These are phyloP conservation scores for Bombus affinis DNA, from an alignment of 1,140 invertebrate species.

Conservation along the genomic window DNA sequence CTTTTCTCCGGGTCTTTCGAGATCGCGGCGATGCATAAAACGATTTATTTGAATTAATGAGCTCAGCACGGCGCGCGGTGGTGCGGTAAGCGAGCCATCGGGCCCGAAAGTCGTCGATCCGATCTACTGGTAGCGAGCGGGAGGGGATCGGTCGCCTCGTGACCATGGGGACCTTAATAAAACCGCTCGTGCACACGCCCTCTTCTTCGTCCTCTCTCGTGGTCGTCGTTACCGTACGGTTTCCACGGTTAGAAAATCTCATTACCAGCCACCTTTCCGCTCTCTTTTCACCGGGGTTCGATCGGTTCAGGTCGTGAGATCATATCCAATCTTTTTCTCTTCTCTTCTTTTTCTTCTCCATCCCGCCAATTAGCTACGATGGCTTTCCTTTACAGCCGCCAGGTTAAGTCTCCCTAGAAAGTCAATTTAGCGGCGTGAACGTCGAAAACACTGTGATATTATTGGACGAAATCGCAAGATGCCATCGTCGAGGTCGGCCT, in stretches of 20 bases:
- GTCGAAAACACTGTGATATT: constrained; percentile 51
- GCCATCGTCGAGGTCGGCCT: constrained; percentile 25
- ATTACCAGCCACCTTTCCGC: constrained; percentile 56
- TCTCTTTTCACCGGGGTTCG: background rate
- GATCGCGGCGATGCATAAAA: constrained; percentile 77
- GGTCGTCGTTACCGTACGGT: constrained; percentile 46
- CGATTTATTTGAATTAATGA: constrained; percentile 81
- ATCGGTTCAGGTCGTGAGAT: constrained; percentile 55
- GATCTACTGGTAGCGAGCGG: constrained; percentile 58
- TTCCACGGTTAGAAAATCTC: constrained; percentile 75
- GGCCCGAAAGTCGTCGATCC: constrained; percentile 72
- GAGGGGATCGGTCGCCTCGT: constrained; percentile 52
- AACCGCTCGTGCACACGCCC: constrained; percentile 46
- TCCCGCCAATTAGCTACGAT: constrained; percentile 59
- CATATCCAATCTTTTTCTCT: constrained; percentile 47
- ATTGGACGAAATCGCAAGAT: constrained; percentile 53
- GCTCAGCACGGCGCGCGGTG: constrained; percentile 72
- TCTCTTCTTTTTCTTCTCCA: constrained; percentile 2
- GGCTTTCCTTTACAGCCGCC: constrained; percentile 50
- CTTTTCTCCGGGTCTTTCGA: constrained; percentile 52
- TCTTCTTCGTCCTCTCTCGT: constrained; percentile 31
- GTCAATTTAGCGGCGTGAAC: constrained; percentile 57
- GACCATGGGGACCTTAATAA: constrained; percentile 72
- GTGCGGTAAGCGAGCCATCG: constrained; percentile 47
- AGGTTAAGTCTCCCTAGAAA: constrained; percentile 51